Evolutionary conservation across 1,140 invertebrate species (phyloP).

Genomic region (Drosophila saltans): DNA sequence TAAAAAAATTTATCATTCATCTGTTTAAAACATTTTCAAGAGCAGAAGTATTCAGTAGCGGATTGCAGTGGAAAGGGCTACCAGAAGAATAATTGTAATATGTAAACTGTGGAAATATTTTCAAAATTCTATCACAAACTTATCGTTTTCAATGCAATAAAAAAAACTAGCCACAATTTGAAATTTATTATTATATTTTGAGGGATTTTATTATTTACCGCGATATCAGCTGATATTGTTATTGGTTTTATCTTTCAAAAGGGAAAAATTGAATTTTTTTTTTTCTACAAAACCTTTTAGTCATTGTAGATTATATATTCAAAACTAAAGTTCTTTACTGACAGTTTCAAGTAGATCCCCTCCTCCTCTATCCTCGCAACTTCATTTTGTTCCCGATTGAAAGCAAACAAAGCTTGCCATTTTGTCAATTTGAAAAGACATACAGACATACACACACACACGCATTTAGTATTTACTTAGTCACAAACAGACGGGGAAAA

Average conservation of each 20-base stretch:
- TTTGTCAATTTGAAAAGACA: conserved; percentile 1
- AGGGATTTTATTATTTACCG: no score
- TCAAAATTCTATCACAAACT: no score
- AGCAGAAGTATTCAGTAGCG: neutral
- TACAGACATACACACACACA: conserved; percentile 5
- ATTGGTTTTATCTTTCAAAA: no score
- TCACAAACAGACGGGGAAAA: conserved; percentile 20
- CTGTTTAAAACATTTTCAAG: neutral
- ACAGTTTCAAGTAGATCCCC: neutral
- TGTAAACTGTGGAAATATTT: no score
- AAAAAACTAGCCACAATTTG: no score
- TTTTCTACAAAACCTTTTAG: neutral
- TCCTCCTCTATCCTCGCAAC: neutral
- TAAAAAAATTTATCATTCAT: neutral
- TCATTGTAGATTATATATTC: neutral
- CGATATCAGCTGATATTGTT: no score
- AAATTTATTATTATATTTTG: no score
- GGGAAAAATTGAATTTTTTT: no score
- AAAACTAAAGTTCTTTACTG: neutral
- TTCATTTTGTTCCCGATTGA: neutral
- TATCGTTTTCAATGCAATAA: no score
- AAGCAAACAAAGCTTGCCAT: conserved; percentile 9
- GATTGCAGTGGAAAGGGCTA: neutral
- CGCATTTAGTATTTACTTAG: conserved; percentile 42
- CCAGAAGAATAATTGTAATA: no score